phyloP scores from a whole-genome alignment of 2,888 invertebrate species.

The Temnothorax ravouxi region DNA sequence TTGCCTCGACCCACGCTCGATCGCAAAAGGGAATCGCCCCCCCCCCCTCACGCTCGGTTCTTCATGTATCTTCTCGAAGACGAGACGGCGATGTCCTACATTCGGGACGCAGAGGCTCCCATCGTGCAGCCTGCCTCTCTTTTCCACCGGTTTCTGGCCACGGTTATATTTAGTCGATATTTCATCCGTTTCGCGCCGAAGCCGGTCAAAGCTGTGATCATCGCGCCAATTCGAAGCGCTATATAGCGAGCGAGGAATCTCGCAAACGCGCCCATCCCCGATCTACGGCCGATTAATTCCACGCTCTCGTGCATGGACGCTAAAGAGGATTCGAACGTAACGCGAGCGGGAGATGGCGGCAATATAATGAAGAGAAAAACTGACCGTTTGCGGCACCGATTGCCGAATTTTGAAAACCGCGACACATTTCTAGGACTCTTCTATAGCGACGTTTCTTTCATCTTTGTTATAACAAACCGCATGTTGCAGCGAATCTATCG shows the following conservation, averaged over 20 bases:
- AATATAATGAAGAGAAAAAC: background rate
- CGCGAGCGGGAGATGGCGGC: background rate
- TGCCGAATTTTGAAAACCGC: background rate
- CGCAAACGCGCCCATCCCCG: background rate
- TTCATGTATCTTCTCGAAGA: conserved; percentile 77
- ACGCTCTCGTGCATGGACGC: background rate
- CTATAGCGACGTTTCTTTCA: background rate
- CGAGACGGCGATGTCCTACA: conserved; percentile 79
- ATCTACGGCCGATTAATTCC: conserved; percentile 27
- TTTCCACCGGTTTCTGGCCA: conserved; percentile 77
- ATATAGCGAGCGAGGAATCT: conserved; percentile 18
- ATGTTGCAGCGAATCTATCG: background rate
- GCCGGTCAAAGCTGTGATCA: conserved; percentile 80
- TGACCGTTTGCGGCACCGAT: background rate
- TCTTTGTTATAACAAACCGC: background rate
- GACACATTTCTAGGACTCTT: background rate
- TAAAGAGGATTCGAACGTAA: background rate
- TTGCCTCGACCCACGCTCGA: conserved; percentile 37
- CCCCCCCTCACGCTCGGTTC: conserved; percentile 38
- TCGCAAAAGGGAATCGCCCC: conserved; percentile 62
- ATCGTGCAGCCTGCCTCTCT: conserved; percentile 72
- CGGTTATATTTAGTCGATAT: conserved; percentile 83
- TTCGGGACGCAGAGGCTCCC: conserved; percentile 78
- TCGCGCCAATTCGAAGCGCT: conserved; percentile 73
- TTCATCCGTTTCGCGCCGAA: conserved; percentile 81